Base-by-base conservation (phyloP, 37 sponge, comb jelly and placozoan species). In the Sycon ciliatum region DNA sequence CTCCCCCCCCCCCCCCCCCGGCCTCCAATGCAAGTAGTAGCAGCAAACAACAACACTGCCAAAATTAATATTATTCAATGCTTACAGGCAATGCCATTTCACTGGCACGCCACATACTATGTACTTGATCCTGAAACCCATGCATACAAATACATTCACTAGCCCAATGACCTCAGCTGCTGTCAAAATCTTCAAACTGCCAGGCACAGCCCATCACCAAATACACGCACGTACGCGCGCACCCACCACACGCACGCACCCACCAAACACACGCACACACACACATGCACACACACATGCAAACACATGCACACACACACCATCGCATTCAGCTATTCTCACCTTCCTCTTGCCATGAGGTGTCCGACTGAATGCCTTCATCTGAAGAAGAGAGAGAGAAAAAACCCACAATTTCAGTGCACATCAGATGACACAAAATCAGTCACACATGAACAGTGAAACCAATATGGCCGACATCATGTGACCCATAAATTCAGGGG, bases 361-460 rank as follows among this genome's bases (percentile, higher is more conserved):
- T 13, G 74, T 73, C 1, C 74, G 63, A 6, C 63, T 33, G 30
- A 73, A 73, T 3, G 74, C 63, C 71, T 58, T 73, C 16, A 73
- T 57, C 63, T 57, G 62, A 31, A 22, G 3, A 62, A 4, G 6
- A 29, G n/a, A n/a, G n/a, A n/a, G n/a, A n/a, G n/a, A n/a, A n/a
- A n/a, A n/a, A n/a, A n/a, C n/a, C n/a, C n/a, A n/a, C n/a, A n/a
- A n/a, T n/a, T n/a, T n/a, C n/a, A n/a, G n/a, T n/a, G n/a, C n/a
- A n/a, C n/a, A n/a, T n/a, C n/a, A n/a, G n/a, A n/a, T n/a, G n/a
- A 42, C 49, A 42, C 49, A 42, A 7, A 42, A 7, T 16, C 49
- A 42, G 13, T 16, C 49, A 42, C 49, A 42, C 49, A 42, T 13
- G 13, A 7, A 42, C 49, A 42, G 13, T 16, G 13, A 42, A 7